Conservation (phyloP, 1,140 invertebrate species). For the Lepidostoma basale region DNA sequence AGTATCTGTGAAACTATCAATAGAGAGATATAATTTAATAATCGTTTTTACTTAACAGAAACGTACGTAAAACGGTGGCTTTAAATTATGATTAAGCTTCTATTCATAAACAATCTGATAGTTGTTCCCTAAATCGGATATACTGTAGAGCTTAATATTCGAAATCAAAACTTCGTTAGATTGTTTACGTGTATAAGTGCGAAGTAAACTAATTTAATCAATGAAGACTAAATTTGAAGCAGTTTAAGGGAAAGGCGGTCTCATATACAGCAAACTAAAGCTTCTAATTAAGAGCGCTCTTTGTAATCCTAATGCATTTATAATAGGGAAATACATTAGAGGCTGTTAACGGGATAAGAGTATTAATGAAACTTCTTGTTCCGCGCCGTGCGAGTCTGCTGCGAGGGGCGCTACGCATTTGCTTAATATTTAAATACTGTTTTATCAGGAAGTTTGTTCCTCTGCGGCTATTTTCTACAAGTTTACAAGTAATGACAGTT, state of each 20-base stretch:
- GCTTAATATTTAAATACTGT: constrained; percentile 8
- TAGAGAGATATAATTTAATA: no score
- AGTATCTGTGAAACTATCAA: no score
- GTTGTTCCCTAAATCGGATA: no score
- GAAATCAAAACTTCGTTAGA: no score
- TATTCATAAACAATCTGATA: no score
- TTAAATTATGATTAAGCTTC: no score
- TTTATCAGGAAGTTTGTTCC: constrained; percentile 1
- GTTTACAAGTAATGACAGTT: background rate
- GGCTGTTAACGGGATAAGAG: constrained; percentile 21
- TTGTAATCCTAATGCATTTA: constrained; percentile 32
- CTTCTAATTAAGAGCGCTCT: constrained; percentile 15
- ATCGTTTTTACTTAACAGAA: no score
- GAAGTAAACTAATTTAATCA: no score
- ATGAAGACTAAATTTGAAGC: no score
- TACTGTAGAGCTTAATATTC: no score
- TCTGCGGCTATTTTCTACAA: background rate
- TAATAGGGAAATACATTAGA: constrained; percentile 22
- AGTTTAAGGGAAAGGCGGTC: background rate
- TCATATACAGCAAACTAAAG: constrained; percentile 4
- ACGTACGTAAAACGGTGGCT: no score
- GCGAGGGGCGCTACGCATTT: background rate
- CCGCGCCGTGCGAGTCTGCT: background rate
- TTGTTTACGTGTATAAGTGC: no score
- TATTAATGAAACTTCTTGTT: constrained; percentile 20